Evolutionary conservation across 2,888 invertebrate species (phyloP).

Genomic region (Drosophila melanocephala): DNA sequence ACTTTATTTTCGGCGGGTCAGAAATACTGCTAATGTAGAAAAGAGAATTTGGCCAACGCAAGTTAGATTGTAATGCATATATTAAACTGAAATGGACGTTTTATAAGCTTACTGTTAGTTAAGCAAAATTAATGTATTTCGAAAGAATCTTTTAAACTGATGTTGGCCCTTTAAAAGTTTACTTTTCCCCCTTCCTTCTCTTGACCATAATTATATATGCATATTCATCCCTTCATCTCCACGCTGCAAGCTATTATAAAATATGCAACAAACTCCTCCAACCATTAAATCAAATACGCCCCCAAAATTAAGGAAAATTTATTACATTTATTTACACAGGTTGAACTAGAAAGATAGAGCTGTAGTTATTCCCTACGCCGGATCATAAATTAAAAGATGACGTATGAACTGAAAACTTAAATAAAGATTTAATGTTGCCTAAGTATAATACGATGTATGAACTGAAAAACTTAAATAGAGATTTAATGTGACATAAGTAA

Average conservation of each 20-base stretch:
- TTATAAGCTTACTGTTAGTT: not conserved
- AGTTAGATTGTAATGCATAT: not conserved
- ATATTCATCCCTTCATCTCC: not conserved
- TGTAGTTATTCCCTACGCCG: not conserved
- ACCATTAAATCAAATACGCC: not conserved
- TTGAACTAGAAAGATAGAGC: not conserved
- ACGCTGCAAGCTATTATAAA: slow-evolving; percentile 12
- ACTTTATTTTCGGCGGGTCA: slow-evolving; percentile 6
- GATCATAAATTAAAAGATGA: too few species aligned
- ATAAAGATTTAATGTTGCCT: too few species aligned
- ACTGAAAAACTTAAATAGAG: too few species aligned
- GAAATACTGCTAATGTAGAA: not conserved
- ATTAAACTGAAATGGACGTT: not conserved
- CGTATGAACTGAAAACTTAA: too few species aligned
- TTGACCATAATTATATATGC: not conserved
- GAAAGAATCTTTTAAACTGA: not conserved
- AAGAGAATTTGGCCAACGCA: slow-evolving; percentile 8
- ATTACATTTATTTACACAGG: slow-evolving; percentile 28
- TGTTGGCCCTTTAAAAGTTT: not conserved
- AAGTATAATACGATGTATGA: too few species aligned
- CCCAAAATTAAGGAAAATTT: slow-evolving; percentile 7
- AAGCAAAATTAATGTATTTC: not conserved
- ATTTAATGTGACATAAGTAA: too few species aligned
- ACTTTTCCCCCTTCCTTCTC: not conserved
- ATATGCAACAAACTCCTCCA: slow-evolving; percentile 7